A percentile compares a stretch with the other conserved stretches of the same genome.
Conservation (phyloP, 2,797 vertebrate species). For the Botia kubotai region DNA sequence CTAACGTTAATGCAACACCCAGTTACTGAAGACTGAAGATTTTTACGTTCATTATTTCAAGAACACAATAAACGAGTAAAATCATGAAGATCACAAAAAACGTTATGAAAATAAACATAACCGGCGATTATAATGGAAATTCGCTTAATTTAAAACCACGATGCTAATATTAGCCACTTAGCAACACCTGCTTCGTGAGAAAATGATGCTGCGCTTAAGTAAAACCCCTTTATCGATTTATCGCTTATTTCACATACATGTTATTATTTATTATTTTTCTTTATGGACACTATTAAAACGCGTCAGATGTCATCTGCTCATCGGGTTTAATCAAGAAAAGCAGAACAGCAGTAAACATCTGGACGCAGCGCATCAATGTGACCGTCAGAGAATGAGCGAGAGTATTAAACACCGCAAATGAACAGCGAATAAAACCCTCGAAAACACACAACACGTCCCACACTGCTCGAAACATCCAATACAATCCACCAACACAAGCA, state of each 20-base stretch:
- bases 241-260: neutral
- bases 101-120: neutral
- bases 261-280: too few species aligned
- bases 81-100: neutral
- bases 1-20: neutral
- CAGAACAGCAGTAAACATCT: conserved; percentile 24
- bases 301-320: neutral
- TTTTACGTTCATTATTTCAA: neutral
- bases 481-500: neutral
- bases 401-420: neutral
- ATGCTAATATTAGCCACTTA: conserved; percentile 46
- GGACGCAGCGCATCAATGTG: conserved; percentile 29
- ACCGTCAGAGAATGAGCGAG: conserved; percentile 5
- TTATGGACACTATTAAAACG: neutral
- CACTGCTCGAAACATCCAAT: neutral
- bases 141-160: neutral
- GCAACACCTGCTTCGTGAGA: conserved; percentile 57
- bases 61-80: neutral
- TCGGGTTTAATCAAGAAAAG: neutral
- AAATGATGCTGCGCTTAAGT: conserved; percentile 41
- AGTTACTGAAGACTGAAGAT: neutral
- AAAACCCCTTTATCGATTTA: neutral
- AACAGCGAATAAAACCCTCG: neutral
- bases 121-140: neutral
- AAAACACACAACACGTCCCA: neutral